Evolutionary conservation across 2,888 invertebrate species (phyloP).

Genomic region (Oxytorus armatus): DNA sequence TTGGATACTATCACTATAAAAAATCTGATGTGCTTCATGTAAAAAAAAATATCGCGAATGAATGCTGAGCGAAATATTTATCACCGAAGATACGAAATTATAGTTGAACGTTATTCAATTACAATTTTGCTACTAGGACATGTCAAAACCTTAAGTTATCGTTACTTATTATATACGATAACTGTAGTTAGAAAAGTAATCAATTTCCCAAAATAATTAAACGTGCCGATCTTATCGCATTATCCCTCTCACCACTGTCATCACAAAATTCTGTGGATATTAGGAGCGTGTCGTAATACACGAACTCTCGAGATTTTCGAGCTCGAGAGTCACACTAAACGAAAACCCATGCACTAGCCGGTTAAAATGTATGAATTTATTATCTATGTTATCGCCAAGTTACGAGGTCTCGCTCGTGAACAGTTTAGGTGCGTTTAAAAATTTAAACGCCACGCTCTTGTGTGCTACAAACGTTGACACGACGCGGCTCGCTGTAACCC

Average conservation of each 20-base stretch:
- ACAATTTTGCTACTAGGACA: no score
- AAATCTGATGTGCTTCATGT: neutral
- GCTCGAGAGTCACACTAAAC: neutral
- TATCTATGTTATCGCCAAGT: constrained; percentile 34
- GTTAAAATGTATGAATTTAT: constrained; percentile 49
- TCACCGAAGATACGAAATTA: no score
- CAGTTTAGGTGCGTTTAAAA: constrained; percentile 49
- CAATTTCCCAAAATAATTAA: no score
- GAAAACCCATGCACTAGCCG: neutral
- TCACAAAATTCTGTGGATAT: neutral
- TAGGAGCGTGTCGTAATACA: neutral
- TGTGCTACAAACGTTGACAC: constrained; percentile 10
- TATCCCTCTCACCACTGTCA: neutral
- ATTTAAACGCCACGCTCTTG: constrained; percentile 19
- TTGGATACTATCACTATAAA: neutral
- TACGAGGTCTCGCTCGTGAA: constrained; percentile 12
- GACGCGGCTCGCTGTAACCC: neutral
- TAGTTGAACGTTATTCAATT: no score
- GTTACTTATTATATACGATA: no score
- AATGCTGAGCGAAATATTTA: constrained; percentile 28
- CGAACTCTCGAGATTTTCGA: neutral
- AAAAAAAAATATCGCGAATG: neutral
- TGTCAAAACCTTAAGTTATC: no score
- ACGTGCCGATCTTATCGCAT: no score
- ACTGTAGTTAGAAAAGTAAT: no score